phyloP scores from a whole-genome alignment of 2,113 vertebrate genomes.

The Bettongia penicillata region DNA sequence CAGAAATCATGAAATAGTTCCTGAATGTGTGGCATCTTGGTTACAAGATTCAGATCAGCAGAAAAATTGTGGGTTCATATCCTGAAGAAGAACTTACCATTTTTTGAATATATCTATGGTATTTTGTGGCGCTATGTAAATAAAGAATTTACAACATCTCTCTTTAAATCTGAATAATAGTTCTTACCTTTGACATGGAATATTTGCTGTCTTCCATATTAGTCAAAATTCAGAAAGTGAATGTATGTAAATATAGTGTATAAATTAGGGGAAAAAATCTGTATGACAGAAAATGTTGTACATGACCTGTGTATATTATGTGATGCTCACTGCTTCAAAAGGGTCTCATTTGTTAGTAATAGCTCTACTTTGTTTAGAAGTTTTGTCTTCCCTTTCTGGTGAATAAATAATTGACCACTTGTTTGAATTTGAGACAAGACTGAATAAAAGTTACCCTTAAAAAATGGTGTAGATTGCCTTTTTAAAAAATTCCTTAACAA shows the following conservation, averaged over 20 bases:
- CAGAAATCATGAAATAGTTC: constrained; percentile 44
- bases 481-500: neutral
- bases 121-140: neutral
- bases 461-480: neutral
- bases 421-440: constrained; percentile 47
- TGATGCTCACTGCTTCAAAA: neutral
- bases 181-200: constrained; percentile 32
- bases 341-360: neutral
- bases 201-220: constrained; percentile 42
- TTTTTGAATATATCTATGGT: neutral
- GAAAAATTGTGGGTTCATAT: neutral
- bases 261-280: constrained; percentile 50
- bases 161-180: neutral
- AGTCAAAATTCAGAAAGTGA: neutral
- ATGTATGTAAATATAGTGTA: constrained; percentile 43
- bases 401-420: constrained; percentile 38
- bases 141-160: neutral
- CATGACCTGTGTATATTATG: neutral
- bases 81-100: neutral
- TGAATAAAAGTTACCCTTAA: constrained; percentile 74
- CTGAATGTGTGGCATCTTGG: neutral
- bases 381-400: constrained; percentile 32
- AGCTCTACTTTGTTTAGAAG: constrained; percentile 52
- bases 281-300: neutral
- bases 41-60: neutral